phyloP scores from a whole-genome alignment of 2,113 vertebrate genomes.

The Colossoma macropomum region DNA sequence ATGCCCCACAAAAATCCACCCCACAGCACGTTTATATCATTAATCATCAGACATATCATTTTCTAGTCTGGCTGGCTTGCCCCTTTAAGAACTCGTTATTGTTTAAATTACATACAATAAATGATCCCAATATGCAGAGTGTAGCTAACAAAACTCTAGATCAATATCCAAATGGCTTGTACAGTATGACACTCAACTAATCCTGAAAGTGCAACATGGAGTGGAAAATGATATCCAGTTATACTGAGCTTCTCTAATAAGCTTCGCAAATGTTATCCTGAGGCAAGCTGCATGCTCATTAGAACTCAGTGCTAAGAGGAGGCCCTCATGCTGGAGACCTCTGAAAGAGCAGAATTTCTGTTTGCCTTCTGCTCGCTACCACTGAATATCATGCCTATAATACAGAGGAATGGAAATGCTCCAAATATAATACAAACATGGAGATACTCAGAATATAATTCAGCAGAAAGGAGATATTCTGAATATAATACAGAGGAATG shows the following conservation, averaged over 20 bases:
- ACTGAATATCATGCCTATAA: neutral
- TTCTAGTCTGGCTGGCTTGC: neutral
- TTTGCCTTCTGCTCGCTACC: neutral
- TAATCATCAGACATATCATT: too few species aligned
- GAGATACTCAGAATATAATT: neutral
- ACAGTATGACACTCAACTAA: neutral
- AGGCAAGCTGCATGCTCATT: conserved; percentile 38
- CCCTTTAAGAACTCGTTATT: neutral
- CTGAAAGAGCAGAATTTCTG: conserved; percentile 7
- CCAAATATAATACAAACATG: neutral
- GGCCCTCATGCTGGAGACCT: conserved; percentile 10
- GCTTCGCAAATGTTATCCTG: conserved; percentile 51
- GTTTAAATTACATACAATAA: neutral
- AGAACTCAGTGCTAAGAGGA: conserved; percentile 25
- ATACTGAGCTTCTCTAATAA: conserved; percentile 48
- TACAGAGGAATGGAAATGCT: neutral
- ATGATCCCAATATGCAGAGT: neutral
- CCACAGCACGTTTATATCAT: too few species aligned
- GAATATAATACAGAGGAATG: neutral
- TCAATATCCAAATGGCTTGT: neutral
- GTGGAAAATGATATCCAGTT: conserved; percentile 44
- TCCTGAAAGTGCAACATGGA: conserved; percentile 29
- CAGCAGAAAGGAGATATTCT: neutral
- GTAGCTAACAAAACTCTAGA: neutral
- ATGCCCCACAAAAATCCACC: too few species aligned